Evolutionary conservation across 2,888 invertebrate species (phyloP).

Genomic region (Hydropsyche betteni): DNA sequence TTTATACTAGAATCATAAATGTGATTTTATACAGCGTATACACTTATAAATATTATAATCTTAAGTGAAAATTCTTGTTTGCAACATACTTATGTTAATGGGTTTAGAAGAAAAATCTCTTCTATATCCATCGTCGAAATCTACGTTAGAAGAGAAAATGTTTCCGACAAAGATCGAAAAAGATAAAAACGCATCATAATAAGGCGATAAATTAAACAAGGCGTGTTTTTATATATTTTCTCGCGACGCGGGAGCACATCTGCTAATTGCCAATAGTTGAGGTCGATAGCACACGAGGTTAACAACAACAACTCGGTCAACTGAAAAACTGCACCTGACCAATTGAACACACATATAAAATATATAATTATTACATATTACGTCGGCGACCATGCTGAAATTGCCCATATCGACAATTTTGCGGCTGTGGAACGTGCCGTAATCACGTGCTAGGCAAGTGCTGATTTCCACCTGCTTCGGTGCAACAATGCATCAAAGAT

Average conservation of each 20-base stretch:
- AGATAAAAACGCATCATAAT: slow-evolving; percentile 4
- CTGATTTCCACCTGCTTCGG: too few species aligned
- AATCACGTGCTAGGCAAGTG: too few species aligned
- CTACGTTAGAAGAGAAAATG: too few species aligned
- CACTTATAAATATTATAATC: too few species aligned
- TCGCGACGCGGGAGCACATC: slow-evolving; percentile 4
- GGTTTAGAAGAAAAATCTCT: too few species aligned
- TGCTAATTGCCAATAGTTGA: slow-evolving; percentile 20
- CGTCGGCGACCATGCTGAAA: not conserved
- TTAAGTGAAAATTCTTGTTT: too few species aligned
- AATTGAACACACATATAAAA: not conserved
- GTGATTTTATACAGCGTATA: too few species aligned
- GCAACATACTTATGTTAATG: too few species aligned
- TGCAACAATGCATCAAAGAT: too few species aligned
- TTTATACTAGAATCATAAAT: too few species aligned
- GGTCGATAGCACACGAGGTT: slow-evolving; percentile 30
- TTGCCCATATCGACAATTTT: not conserved
- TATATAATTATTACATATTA: slow-evolving; percentile 10
- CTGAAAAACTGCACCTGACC: slow-evolving; percentile 14
- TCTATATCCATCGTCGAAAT: too few species aligned
- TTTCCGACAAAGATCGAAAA: not conserved
- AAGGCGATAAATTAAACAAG: not conserved
- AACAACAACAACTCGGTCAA: slow-evolving; percentile 3
- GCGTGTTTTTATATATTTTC: not conserved
- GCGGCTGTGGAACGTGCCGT: too few species aligned